Evolutionary conservation across 2,888 invertebrate species (phyloP).

Genomic region (Icerya purchasi): DNA sequence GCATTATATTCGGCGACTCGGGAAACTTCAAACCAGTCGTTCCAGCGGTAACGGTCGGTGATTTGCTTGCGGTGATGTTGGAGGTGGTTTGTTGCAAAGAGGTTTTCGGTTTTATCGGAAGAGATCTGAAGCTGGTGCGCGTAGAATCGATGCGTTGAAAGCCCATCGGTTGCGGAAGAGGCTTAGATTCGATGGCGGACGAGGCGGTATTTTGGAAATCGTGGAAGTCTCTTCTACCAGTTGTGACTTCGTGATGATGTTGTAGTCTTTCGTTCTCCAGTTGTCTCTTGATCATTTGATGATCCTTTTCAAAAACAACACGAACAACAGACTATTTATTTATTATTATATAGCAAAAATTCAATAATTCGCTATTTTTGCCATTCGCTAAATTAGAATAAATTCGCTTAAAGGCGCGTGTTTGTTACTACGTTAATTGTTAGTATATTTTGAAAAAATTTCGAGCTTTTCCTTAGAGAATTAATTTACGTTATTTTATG

Average conservation of each 20-base stretch:
- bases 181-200: constrained; percentile 7
- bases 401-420: no score
- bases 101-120: not conserved
- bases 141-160: not conserved
- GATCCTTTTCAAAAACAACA: not conserved
- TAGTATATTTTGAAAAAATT: no score
- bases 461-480: no score
- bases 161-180: constrained; percentile 1
- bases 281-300: not conserved
- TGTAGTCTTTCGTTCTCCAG: not conserved
- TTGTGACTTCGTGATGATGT: not conserved
- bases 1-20: constrained; percentile 52
- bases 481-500: no score
- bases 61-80: not conserved
- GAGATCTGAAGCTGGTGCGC: not conserved
- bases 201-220: constrained; percentile 19
- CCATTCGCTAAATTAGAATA: no score
- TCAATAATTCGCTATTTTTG: not conserved
- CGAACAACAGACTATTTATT: not conserved
- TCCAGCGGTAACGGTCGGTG: not conserved
- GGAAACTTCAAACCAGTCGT: constrained; percentile 2
- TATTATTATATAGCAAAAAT: constrained; percentile 5
- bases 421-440: no score
- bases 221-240: no score
- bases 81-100: not conserved